Evolutionary conservation across 2,888 invertebrate genomes (phyloP).

Genomic region (Neuroscelio doddi): DNA sequence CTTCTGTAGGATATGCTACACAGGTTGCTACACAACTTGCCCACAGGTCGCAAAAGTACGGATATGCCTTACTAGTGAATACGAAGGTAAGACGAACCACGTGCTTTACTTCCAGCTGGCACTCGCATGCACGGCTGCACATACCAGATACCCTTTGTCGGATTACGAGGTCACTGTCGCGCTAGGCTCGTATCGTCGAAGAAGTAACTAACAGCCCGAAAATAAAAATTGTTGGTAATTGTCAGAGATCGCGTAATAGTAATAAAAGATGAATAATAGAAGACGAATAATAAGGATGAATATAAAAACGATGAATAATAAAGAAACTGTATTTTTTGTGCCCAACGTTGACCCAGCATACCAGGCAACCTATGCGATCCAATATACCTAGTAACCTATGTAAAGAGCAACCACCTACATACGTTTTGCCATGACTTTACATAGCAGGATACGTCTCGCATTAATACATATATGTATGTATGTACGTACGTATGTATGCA

Average conservation of each 20-base stretch:
- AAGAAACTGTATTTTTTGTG: too few species aligned
- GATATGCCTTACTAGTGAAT: conserved; percentile 35
- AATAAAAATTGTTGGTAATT: too few species aligned
- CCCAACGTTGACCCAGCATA: too few species aligned
- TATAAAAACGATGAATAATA: too few species aligned
- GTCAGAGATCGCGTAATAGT: too few species aligned
- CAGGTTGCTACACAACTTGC: too few species aligned
- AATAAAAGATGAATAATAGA: too few species aligned
- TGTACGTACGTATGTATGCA: too few species aligned
- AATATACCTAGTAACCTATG: conserved; percentile 45
- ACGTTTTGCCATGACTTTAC: conserved; percentile 37
- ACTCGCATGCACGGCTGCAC: conserved; percentile 30
- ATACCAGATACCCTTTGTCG: conserved; percentile 34
- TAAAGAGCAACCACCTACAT: conserved; percentile 42
- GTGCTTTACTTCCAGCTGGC: conserved; percentile 44
- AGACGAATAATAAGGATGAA: too few species aligned
- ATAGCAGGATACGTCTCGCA: conserved; percentile 43
- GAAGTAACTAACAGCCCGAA: neutral
- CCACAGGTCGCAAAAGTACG: conserved; percentile 28
- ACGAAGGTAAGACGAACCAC: conserved; percentile 37
- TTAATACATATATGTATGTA: conserved; percentile 41
- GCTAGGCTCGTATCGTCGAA: conserved; percentile 26
- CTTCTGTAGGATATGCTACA: conserved; percentile 37
- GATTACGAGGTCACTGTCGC: conserved; percentile 56
- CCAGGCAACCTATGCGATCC: too few species aligned